These are phyloP conservation scores for Pseudomyrmex sp. DNA, from an alignment of 1,140 invertebrate genomes.

Conservation along the genomic window DNA sequence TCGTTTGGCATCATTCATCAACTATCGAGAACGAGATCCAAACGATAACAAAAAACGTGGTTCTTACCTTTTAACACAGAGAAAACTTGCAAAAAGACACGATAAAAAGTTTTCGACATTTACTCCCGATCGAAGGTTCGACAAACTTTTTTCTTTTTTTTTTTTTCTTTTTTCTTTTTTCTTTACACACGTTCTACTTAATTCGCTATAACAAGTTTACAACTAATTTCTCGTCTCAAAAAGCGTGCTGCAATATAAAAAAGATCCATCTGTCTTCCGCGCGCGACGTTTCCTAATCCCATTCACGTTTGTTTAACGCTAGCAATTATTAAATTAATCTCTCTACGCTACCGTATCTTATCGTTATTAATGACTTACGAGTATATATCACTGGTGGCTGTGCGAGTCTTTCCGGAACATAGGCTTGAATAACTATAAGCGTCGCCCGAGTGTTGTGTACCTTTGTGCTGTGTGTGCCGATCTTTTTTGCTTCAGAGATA, in stretches of 20 bases:
- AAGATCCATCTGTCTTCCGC: not conserved
- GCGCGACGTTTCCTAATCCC: conserved; percentile 3
- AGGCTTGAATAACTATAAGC: conserved; percentile 34
- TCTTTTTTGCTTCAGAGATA: conserved; percentile 8
- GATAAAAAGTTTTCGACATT: conserved; percentile 3
- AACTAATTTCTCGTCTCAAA: conserved; percentile 32
- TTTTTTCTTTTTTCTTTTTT: too few relatives aligned
- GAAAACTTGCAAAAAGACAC: conserved; percentile 30
- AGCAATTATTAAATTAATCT: conserved; percentile 61
- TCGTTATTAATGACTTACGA: conserved; percentile 69
- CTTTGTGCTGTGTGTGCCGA: not conserved
- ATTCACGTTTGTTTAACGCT: conserved; percentile 33
- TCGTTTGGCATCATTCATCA: conserved; percentile 38
- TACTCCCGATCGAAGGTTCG: not conserved
- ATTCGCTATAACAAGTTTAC: conserved; percentile 15
- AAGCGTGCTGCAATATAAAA: conserved; percentile 34
- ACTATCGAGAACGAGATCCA: conserved; percentile 10
- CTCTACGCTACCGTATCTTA: conserved; percentile 52
- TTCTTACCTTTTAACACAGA: conserved; percentile 10
- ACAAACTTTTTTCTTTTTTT: not conserved
- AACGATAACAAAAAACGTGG: conserved; percentile 28
- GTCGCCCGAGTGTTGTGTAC: conserved; percentile 9
- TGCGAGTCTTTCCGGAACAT: conserved; percentile 53
- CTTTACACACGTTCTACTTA: conserved; percentile 1
- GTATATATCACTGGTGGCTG: conserved; percentile 61